Evolutionary conservation across 2,113 vertebrate species (phyloP).

Genomic region (Sylvia atricapilla): DNA sequence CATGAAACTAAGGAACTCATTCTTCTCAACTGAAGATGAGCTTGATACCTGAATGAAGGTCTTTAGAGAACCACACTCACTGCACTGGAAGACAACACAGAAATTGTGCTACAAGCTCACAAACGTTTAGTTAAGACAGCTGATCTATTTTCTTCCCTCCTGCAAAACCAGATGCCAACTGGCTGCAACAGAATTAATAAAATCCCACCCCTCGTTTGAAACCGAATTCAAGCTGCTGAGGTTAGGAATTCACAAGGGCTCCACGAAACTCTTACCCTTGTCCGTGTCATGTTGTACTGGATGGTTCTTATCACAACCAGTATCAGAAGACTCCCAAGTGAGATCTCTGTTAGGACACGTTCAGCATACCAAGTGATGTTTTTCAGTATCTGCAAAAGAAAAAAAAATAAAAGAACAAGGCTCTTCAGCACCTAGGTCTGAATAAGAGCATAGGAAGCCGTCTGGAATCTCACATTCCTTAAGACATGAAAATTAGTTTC

Average conservation of each 20-base stretch:
- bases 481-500: not conserved
- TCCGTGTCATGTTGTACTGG: constrained; percentile 98
- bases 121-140: not conserved
- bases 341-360: constrained; percentile 94
- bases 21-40: not conserved
- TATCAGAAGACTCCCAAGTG: constrained; percentile 93
- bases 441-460: not conserved
- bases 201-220: not conserved
- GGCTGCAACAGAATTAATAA: not conserved
- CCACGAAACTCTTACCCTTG: constrained; percentile 79
- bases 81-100: not conserved
- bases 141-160: not conserved
- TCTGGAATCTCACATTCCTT: not conserved
- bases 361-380: constrained; percentile 97
- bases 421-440: not conserved
- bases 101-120: not conserved
- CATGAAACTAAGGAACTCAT: not conserved
- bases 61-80: not conserved
- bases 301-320: constrained; percentile 97
- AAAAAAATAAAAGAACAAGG: not conserved
- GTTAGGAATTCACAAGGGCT: not conserved
- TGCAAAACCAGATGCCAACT: not conserved
- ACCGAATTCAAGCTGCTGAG: not conserved
- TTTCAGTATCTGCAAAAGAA: constrained; percentile 83
- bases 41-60: not conserved